Base-by-base conservation (phyloP, 23 tunicate genomes). In the Phallusia fumigata region DNA sequence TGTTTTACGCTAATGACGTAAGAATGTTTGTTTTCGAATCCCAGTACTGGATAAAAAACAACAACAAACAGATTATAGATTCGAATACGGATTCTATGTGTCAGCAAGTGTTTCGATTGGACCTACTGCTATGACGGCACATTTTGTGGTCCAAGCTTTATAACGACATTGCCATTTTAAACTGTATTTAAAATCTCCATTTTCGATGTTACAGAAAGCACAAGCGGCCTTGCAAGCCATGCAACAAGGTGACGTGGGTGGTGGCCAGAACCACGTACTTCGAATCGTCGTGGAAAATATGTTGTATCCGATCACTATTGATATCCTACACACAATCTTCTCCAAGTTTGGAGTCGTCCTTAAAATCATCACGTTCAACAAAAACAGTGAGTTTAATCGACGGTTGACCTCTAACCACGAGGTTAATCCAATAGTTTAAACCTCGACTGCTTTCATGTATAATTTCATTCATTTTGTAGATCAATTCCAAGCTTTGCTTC, bases 401-500 rank as follows among this genome's bases (percentile, higher is more conserved):
- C 15, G n/a, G n/a, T n/a, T n/a, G n/a, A n/a, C n/a, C n/a, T n/a
- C n/a, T n/a, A n/a, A n/a, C n/a, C n/a, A n/a, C n/a, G n/a, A n/a
- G n/a, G n/a, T n/a, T n/a, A n/a, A n/a, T n/a, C n/a, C n/a, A n/a
- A n/a, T n/a, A n/a, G 58, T 51, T 18, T 13, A 51, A 13, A 51
- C 18, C 18, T 51, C 18, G 58, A 13, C 58, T 51, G 58, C 58
- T 13, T 51, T n/a, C n/a, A 18, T 51, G 15, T 51, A 51, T 51
- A 18, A 18, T 58, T 58, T 21, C 15, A 24, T 22, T 58, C 13
- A 6, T 58, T 64, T 90, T 90, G 19, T 72, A 96, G 99, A 88
- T 88, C 93, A 91, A 78, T 96, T 91, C 72, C 99, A 96, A 88
- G 99, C 99, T 24, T 78, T 96, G 36, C 88, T 96, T 32, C 99